Base-by-base conservation (phyloP, 1,140 invertebrate genomes). In the Coenobita brevimanus region DNA sequence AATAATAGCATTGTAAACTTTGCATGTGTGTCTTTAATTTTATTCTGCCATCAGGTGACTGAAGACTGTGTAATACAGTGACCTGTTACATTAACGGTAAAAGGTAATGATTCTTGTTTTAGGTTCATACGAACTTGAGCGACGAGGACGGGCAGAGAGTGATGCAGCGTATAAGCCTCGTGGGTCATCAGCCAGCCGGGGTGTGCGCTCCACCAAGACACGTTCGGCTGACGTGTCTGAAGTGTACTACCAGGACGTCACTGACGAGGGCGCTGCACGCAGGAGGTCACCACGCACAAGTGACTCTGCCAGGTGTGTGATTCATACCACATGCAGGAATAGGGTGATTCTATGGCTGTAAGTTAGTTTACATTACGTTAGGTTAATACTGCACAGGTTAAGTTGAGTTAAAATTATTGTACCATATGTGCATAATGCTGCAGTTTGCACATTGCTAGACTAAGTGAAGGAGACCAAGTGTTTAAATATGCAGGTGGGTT, bases 201-300 rank as follows among this genome's bases (percentile, higher is more conserved):
- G 57, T 6, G 41, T 82, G 3, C 86, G 86, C n/a, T 76, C 67
- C 24, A 88, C 2, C 80, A 88, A 88, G 71, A 82, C 86, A 3
- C 41, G 86, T 17, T 88, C 86, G 0, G 86, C 86, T 33, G 86
- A 88, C 75, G 86, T 88, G 24, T 75, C 86, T 21, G 86, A 88
- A 6, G 38, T 69, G 33, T 76, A 82, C 43, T 85, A 85, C 36
- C 78, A 88, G 36, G 79, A 82, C 62, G 50, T 46, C 13, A 3
- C 75, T 30, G 80, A 82, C 36, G 86, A 88, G 3, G 43, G 21
- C n/a, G 30, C 73, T 17, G 46, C 38, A 41, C 79, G 86, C 8
- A 75, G 86, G 27, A 46, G 80, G 3, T 88, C 86, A 3, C 86
- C 86, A 41, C 86, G 86, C 54, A 82, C 79, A 43, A 69, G 76